Evolutionary conservation across 2,888 invertebrate genomes (phyloP), one percentile per base, ranked within the genome.

Genomic region (Cryptosula pallasiana): DNA sequence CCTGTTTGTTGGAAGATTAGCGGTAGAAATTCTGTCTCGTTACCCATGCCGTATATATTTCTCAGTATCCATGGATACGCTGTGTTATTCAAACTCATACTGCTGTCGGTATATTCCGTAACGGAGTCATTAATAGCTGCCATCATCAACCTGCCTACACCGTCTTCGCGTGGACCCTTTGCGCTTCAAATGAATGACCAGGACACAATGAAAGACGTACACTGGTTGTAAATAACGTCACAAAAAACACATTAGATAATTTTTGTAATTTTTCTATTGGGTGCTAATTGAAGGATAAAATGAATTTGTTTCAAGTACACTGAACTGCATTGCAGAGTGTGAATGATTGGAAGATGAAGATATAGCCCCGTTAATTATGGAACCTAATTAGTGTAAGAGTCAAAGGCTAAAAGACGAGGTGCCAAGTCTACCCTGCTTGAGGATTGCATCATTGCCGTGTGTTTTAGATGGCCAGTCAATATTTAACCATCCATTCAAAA

Each of bases 1-100:
- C 3, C 32, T 29, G 25, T 77, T 76, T 1, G 75, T 25, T 70
- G n/a, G 1, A 36, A 13, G 9, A 45, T 35, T 20, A 70, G 36
- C 5, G 45, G 54, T 45, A 70, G 36, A 23, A 13, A 35, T 5
- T 70, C n/a, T 9, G 63, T 32, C n/a, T 29, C 2, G 34, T 63
- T 63, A 45, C 45, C 45, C 20, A 20, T 13, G 45, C 5, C 45
- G 5, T 45, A 20, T 45, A 13, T 20, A 20, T 45, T 20, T 45
- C 20, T 20, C 20, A 20, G 20, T 20, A 45, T 5, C 45, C 45
- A 45, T 45, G 20, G 20, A 5, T 45, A 5, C 20, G 45, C 45
- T 5, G 9, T 20, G 45, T 45, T 45, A 20, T 45, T 45, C n/a
- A n/a, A n/a, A n/a, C n/a, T n/a, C n/a, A n/a, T n/a, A n/a, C n/a